A percentile compares a stretch with the other conserved stretches of the same genome.
phyloP scores from a whole-genome alignment of 30 jellyfish, hydroid and myxozoan genomes.

The Pseudorhiza aurosa region DNA sequence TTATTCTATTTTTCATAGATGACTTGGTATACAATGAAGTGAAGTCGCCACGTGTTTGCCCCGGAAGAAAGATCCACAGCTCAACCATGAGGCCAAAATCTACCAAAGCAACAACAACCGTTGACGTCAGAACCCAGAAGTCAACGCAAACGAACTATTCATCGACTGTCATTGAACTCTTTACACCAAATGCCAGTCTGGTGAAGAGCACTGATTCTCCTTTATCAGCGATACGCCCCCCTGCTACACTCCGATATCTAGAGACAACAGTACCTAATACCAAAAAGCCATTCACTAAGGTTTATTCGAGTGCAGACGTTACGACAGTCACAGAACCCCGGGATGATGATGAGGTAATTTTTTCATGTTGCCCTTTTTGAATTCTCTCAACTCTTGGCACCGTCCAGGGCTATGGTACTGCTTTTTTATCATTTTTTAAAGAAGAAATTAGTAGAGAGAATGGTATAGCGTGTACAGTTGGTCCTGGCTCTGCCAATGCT shows the following conservation, averaged over 20 bases:
- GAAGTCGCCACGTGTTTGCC: constrained; percentile 20
- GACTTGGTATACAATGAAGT: not conserved
- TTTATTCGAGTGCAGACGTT: not conserved
- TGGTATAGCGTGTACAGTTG: too few relatives aligned
- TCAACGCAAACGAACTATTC: not conserved
- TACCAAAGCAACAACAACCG: not conserved
- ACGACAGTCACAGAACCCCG: not conserved
- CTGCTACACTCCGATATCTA: constrained; percentile 13
- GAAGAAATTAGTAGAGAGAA: too few relatives aligned
- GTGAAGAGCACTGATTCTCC: not conserved
- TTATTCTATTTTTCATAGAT: not conserved
- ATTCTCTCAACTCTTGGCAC: too few relatives aligned
- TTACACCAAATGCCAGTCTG: not conserved
- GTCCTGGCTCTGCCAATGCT: too few relatives aligned
- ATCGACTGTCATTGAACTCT: not conserved
- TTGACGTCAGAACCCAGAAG: not conserved
- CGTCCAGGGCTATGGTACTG: too few relatives aligned
- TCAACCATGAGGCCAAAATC: not conserved
- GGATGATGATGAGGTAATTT: not conserved
- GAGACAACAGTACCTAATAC: not conserved
- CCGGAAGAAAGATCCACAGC: not conserved
- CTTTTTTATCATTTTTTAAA: too few relatives aligned
- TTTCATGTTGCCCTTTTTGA: too few relatives aligned
- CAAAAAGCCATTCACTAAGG: too few relatives aligned
- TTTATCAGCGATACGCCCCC: not conserved